phyloP scores from a whole-genome alignment of 2,888 invertebrate genomes.

The Phoenoteleia sp. region DNA sequence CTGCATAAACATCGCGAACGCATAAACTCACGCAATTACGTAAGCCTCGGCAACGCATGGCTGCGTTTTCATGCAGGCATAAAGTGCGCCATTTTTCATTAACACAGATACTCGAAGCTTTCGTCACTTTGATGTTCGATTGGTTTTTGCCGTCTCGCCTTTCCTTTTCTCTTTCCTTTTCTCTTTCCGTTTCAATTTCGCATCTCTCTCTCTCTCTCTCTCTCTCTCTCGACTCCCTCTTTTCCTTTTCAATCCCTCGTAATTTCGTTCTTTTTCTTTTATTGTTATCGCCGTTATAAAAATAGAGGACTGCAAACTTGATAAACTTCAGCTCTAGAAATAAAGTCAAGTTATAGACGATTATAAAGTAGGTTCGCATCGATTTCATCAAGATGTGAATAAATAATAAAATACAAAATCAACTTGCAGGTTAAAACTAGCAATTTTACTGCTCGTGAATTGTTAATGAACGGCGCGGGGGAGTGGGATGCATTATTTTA shows the following conservation, averaged over 20 bases:
- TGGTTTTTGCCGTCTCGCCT: slow-evolving; percentile 2
- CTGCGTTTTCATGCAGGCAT: slow-evolving; percentile 55
- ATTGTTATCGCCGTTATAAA: slow-evolving; percentile 47
- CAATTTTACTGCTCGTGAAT: slow-evolving; percentile 17
- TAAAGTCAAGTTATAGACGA: slow-evolving; percentile 45
- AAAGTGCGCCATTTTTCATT: slow-evolving; percentile 62
- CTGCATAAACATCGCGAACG: slow-evolving; percentile 64
- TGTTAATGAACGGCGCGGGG: neutral
- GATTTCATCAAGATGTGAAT: slow-evolving; percentile 51
- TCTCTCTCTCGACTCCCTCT: neutral
- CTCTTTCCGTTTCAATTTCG: too few relatives aligned
- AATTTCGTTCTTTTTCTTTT: slow-evolving; percentile 7
- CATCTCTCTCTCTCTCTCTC: neutral
- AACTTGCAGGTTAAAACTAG: slow-evolving; percentile 23
- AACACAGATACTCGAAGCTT: slow-evolving; percentile 58
- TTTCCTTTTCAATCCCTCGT: too few relatives aligned
- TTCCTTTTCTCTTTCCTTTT: slow-evolving; percentile 4
- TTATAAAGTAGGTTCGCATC: slow-evolving; percentile 60
- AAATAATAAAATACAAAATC: slow-evolving; percentile 55
- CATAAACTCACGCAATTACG: slow-evolving; percentile 66
- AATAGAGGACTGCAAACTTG: slow-evolving; percentile 53
- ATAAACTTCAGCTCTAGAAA: slow-evolving; percentile 64
- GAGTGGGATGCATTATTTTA: neutral
- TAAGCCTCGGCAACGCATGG: slow-evolving; percentile 61
- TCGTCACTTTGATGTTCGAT: slow-evolving; percentile 49